phyloP scores from a whole-genome alignment of 2,888 invertebrate species.

The Didymodactylos carnosus region DNA sequence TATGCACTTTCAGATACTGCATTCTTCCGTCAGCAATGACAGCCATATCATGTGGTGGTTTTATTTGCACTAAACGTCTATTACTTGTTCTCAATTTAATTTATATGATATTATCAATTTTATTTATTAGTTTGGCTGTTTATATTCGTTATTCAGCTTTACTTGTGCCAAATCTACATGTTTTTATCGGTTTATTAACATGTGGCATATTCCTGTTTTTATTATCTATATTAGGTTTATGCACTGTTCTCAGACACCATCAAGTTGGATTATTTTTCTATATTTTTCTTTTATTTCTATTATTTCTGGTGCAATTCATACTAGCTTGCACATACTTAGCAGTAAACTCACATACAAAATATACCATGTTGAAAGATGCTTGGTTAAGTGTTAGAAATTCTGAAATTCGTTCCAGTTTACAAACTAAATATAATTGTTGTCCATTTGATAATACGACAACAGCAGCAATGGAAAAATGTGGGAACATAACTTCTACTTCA shows the following conservation, averaged over 20 bases:
- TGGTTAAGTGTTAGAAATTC: no score
- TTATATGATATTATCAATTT: not conserved
- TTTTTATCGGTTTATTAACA: not conserved
- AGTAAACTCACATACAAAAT: not conserved
- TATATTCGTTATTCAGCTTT: not conserved
- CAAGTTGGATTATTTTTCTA: not conserved
- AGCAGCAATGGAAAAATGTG: not conserved
- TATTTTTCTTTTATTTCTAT: not conserved
- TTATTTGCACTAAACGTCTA: no score
- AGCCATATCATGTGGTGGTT: no score
- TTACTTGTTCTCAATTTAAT: not conserved
- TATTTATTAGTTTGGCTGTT: not conserved
- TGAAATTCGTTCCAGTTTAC: not conserved
- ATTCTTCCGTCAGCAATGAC: no score
- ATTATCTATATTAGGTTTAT: not conserved
- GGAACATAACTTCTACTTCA: not conserved
- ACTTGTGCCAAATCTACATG: not conserved
- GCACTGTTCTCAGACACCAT: not conserved
- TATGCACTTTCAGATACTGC: no score
- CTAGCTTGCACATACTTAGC: not conserved
- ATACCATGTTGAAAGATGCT: not conserved
- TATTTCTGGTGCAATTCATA: not conserved
- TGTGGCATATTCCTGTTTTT: not conserved
- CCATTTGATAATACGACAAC: not conserved
- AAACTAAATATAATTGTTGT: not conserved